Conservation (phyloP, 1,140 invertebrate species). For the Lysiphlebus fabarum region DNA sequence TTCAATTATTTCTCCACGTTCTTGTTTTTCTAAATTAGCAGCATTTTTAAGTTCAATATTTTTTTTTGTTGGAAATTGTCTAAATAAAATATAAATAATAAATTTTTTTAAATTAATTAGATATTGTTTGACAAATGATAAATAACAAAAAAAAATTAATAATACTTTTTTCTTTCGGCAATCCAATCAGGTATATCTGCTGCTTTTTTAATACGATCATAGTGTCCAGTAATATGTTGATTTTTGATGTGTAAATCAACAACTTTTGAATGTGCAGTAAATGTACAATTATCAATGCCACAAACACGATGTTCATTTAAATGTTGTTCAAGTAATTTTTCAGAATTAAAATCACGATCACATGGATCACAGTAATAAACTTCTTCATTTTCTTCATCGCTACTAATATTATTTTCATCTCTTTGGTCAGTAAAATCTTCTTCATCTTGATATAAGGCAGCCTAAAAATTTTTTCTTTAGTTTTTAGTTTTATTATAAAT, state of each 20-base stretch:
- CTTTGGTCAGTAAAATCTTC: conserved; percentile 34
- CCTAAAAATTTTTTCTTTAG: conserved; percentile 40
- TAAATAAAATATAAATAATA: conserved; percentile 23
- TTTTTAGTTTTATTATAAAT: background rate
- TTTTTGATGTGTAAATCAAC: conserved; percentile 75
- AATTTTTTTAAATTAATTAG: conserved; percentile 19
- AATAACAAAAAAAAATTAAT: conserved; percentile 1
- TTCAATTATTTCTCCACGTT: conserved; percentile 66
- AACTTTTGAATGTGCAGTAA: conserved; percentile 73
- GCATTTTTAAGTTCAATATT: conserved; percentile 68
- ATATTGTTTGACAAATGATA: conserved; percentile 1
- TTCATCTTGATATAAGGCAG: conserved; percentile 34
- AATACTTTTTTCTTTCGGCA: conserved; percentile 69
- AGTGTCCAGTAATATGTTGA: conserved; percentile 77
- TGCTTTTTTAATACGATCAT: conserved; percentile 67
- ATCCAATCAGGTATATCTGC: conserved; percentile 82
- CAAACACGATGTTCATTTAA: conserved; percentile 69
- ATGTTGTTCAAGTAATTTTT: conserved; percentile 63
- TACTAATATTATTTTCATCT: conserved; percentile 32
- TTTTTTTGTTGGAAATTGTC: conserved; percentile 65
- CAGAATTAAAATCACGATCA: conserved; percentile 65
- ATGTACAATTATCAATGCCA: conserved; percentile 76
- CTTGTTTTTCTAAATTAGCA: conserved; percentile 62
- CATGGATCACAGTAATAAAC: conserved; percentile 70
- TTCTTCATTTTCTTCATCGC: conserved; percentile 27